These are phyloP conservation scores for Sesamia inferens DNA, from an alignment of 2,888 invertebrate species.

Conservation along the genomic window DNA sequence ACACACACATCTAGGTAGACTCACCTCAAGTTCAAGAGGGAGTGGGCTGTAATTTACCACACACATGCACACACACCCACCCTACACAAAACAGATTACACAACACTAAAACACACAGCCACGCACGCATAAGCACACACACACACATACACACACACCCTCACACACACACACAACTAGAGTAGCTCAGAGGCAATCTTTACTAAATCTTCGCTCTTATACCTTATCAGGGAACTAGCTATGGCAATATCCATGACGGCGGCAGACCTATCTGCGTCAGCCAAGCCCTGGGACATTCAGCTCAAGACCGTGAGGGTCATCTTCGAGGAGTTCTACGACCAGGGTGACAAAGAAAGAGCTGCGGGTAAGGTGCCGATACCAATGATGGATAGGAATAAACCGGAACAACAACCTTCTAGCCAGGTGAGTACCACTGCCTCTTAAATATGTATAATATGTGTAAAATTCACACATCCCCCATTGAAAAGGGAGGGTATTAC, in stretches of 20 bases:
- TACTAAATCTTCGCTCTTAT: neutral
- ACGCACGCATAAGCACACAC: too few species aligned
- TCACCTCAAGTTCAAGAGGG: too few species aligned
- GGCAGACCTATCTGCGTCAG: conserved; percentile 95
- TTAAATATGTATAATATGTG: neutral
- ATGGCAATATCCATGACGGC: conserved; percentile 96
- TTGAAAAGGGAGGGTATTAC: too few species aligned
- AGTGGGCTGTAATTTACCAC: too few species aligned
- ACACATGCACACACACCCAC: too few species aligned
- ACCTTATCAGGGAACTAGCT: conserved; percentile 71
- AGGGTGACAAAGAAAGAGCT: conserved; percentile 93
- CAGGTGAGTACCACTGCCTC: conserved; percentile 87
- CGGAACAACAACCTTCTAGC: conserved; percentile 93
- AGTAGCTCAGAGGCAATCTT: too few species aligned
- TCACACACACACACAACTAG: too few species aligned
- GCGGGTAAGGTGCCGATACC: conserved; percentile 93
- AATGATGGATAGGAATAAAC: conserved; percentile 94
- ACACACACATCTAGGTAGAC: too few species aligned
- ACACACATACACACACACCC: too few species aligned
- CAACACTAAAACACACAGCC: too few species aligned
- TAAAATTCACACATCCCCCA: too few species aligned
- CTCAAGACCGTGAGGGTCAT: conserved; percentile 95
- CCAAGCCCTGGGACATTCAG: conserved; percentile 96
- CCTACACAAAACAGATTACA: too few species aligned
- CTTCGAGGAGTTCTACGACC: conserved; percentile 95